Base-by-base conservation (phyloP, 2,888 invertebrate genomes). In the Germaria angustata region DNA sequence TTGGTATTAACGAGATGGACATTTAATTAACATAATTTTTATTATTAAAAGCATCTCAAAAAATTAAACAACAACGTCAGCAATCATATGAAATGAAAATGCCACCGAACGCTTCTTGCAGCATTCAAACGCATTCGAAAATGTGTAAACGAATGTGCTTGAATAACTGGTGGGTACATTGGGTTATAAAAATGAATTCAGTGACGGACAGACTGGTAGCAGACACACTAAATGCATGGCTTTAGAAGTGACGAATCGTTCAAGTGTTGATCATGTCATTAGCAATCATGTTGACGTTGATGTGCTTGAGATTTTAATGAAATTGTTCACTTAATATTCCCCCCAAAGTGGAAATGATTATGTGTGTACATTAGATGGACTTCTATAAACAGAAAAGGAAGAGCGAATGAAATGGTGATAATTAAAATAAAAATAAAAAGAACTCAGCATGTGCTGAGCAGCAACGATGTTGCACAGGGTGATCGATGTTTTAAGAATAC, bases 221-320 rank as follows among this genome's bases (percentile, higher is more conserved):
- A 24, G 20, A 53, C 53, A 24, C n/a, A 53, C 53, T 41, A 73
- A 71, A 65, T 51, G 36, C 61, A 77, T 77, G 59, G 44, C 81
- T 81, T 77, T 72, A 17, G 55, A 65, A 82, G 57, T 80, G 81
- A 65, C 80, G 81, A 78, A 80, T 78, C 76, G 72, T 75, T 85
- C 84, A 84, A 84, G 80, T 85, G 84, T 83, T 86, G 86, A 86
- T 85, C 86, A 85, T 86, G 86, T 85, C 84, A 84, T 86, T 86
- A 86, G 84, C 86, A 85, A 84, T 86, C 75, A 68, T 80, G 63
- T 76, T 80, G 82, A 84, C 81, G 82, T 83, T 83, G 81, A 83
- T 71, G 77, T 80, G 65, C 71, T 61, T 78, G 66, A 81, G 49
- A 72, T 71, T 81, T 76, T 81, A 72, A 81, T 72, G 71, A 80